These are phyloP conservation scores for Pangasianodon gigas DNA, from an alignment of 2,113 vertebrate genomes.

Conservation along the genomic window DNA sequence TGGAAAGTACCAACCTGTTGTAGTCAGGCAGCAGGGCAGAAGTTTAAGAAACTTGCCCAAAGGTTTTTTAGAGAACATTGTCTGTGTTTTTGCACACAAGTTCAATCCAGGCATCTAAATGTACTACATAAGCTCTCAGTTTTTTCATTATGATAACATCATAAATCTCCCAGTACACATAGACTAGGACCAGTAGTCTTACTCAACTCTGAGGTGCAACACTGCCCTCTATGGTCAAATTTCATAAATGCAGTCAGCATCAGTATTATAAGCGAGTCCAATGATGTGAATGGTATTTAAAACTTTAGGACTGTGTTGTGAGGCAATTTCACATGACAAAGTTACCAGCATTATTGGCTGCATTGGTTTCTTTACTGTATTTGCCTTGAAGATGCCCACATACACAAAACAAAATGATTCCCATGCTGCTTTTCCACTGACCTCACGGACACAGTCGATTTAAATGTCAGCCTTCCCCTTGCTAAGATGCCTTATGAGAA, in stretches of 20 bases:
- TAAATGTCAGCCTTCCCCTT: slow-evolving; percentile 6
- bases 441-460: background rate
- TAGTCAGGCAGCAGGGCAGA: background rate
- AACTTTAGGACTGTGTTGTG: background rate
- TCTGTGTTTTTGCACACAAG: background rate
- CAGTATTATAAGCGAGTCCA: background rate
- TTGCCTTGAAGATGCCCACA: background rate
- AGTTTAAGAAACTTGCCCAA: background rate
- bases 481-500: slow-evolving; percentile 8
- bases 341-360: background rate
- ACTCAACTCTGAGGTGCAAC: slow-evolving; percentile 27
- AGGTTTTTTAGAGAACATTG: background rate
- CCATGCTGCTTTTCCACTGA: slow-evolving; percentile 21
- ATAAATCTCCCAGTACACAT: background rate
- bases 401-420: background rate
- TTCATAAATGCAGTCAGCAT: background rate
- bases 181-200: background rate
- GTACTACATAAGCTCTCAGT: background rate
- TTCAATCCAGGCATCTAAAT: background rate
- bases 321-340: background rate
- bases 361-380: background rate
- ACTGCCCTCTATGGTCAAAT: slow-evolving; percentile 36
- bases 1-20: background rate
- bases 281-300: background rate
- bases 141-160: background rate